Conservation (phyloP, 1,140 invertebrate species). For the Sycobia sp. region DNA sequence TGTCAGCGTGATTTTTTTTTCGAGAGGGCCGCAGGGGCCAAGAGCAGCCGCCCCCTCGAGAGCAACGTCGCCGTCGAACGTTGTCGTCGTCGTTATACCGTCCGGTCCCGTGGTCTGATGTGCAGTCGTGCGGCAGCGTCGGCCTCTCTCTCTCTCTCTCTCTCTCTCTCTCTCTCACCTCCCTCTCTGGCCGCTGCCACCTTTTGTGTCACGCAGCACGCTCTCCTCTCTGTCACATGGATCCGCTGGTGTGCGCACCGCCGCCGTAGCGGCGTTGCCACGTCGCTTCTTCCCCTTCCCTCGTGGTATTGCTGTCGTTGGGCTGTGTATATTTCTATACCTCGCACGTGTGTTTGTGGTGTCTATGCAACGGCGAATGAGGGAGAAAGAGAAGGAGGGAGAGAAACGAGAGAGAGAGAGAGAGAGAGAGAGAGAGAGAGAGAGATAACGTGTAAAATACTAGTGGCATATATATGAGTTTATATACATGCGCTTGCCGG, state of each 20-base stretch:
- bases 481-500: too few relatives aligned
- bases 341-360: constrained; percentile 3
- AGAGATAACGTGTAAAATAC: too few relatives aligned
- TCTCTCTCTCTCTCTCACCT: not conserved
- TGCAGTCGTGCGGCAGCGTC: constrained; percentile 36
- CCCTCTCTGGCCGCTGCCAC: constrained; percentile 30
- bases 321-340: too few relatives aligned
- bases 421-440: too few relatives aligned
- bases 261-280: constrained; percentile 23
- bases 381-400: not conserved
- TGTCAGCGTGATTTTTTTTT: too few relatives aligned
- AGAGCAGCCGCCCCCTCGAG: not conserved
- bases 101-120: constrained; percentile 30
- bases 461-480: too few relatives aligned
- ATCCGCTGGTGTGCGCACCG: constrained; percentile 34
- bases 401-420: not conserved
- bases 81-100: not conserved
- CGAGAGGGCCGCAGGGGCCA: too few relatives aligned
- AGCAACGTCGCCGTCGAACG: not conserved
- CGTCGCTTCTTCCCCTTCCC: not conserved
- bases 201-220: constrained; percentile 55
- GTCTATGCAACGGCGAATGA: not conserved
- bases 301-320: too few relatives aligned
- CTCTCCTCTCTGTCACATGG: constrained; percentile 60
- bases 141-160: constrained; percentile 48